Evolutionary conservation across 2,797 vertebrate genomes (phyloP), one percentile per base, ranked within the genome.

Genomic region (Poeciliopsis turneri): DNA sequence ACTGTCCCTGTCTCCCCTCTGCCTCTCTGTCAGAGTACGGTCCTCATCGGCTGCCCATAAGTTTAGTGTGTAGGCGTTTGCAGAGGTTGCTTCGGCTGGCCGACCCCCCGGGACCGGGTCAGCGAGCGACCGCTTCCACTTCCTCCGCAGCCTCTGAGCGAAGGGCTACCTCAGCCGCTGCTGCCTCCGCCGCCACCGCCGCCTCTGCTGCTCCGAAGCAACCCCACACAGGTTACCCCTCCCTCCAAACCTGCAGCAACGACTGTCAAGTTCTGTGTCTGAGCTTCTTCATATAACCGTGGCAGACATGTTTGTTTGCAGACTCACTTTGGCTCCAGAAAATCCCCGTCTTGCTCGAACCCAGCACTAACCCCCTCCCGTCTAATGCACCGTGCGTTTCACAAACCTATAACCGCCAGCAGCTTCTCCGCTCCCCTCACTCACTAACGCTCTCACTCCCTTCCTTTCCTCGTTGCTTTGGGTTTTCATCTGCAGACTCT

Each of bases 51-150:
- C 96, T 96, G 86, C 96, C 96, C 78, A 95, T 99, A 97, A 98
- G 98, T 96, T 97, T 99, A 97, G 97, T 99, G 92, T 98, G 98
- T 97, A 98, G 97, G 94, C 97, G 98, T 92, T 97, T 99, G 86
- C 97, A 98, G 92, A 96, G 97, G 78, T 96, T 99, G 92, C 98
- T 99, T 83, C 97, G 96, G 91, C 96, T 97, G 96, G 96, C 97
- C 75, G 97, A 98, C 90, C 97, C 97, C 90, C 98, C 97, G 80
- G 96, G 96, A 95, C 96, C 94, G 95, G 97, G 96, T 91, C 96
- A 93, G 89, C 93, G 87, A 28, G 90, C 93, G 86, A 88, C 93
- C 5, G 84, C 93, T 87, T 92, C 94, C 2, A 73, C 94, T 1
- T 78, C 94, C 78, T 93, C 95, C 90, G 90, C 94, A 61, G 90